Evolutionary conservation across 2,888 invertebrate genomes (phyloP).

Genomic region (Chrysolina oricalcia): DNA sequence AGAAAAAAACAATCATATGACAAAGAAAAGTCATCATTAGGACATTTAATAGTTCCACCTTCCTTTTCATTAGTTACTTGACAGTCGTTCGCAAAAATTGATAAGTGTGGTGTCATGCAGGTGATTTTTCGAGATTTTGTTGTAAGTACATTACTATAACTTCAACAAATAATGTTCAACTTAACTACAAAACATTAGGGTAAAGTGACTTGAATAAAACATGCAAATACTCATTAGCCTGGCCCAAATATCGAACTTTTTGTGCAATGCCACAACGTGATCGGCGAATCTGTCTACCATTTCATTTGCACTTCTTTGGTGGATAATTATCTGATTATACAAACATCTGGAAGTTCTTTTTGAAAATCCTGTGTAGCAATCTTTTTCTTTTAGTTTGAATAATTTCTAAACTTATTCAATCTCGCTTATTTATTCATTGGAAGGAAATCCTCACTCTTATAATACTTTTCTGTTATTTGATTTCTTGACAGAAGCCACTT

Average conservation of each 20-base stretch:
- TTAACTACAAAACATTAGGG: conserved; percentile 43
- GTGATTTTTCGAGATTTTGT: conserved; percentile 62
- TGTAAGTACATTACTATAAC: conserved; percentile 61
- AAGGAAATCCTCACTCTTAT: not conserved
- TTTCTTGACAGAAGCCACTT: not conserved
- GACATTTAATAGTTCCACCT: conserved; percentile 65
- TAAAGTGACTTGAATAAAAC: conserved; percentile 73
- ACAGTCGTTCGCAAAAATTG: conserved; percentile 71
- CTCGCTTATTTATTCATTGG: conserved; percentile 30
- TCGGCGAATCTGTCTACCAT: conserved; percentile 61
- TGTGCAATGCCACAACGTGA: conserved; percentile 64
- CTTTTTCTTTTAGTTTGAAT: conserved; percentile 79
- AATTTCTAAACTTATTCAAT: conserved; percentile 74
- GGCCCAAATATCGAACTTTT: conserved; percentile 77
- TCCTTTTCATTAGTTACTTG: conserved; percentile 67
- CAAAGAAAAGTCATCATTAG: conserved; percentile 57
- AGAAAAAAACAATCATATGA: conserved; percentile 34
- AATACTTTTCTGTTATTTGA: conserved; percentile 2
- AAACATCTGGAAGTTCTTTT: conserved; percentile 77
- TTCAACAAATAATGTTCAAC: conserved; percentile 48
- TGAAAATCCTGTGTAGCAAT: conserved; percentile 74
- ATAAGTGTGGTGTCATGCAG: conserved; percentile 68
- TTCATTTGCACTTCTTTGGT: conserved; percentile 63
- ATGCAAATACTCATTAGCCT: conserved; percentile 85
- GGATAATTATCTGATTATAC: conserved; percentile 80